A percentile compares a stretch with the other conserved stretches of the same genome.
Conservation (phyloP, 2,113 vertebrate genomes). For the Passer montanus region DNA sequence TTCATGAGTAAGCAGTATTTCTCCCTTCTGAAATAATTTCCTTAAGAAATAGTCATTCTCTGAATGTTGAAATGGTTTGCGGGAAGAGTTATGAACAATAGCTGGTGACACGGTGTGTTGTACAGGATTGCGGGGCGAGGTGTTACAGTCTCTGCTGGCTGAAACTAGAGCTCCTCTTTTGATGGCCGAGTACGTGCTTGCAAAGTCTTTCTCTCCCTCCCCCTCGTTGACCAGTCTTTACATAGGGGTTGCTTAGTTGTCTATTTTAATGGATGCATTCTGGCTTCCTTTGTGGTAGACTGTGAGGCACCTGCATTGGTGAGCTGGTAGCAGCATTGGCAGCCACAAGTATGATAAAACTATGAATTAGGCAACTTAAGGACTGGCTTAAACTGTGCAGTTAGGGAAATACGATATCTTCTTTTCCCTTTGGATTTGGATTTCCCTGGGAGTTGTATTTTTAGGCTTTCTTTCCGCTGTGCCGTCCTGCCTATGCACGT, state of each 20-base stretch:
- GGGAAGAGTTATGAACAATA: conserved; percentile 42
- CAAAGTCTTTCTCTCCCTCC: not conserved
- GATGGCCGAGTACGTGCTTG: conserved; percentile 7
- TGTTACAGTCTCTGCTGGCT: conserved; percentile 53
- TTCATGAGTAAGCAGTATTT: conserved; percentile 11
- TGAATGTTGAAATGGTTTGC: conserved; percentile 27
- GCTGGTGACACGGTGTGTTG: not conserved
- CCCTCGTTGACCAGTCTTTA: not conserved
- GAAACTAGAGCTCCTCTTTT: conserved; percentile 57
- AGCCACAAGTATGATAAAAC: conserved; percentile 15
- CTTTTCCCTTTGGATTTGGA: not conserved
- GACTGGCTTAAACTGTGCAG: not conserved
- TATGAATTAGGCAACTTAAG: not conserved
- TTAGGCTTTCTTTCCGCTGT: not conserved
- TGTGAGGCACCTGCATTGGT: conserved; percentile 3
- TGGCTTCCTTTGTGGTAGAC: not conserved
- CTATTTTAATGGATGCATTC: not conserved
- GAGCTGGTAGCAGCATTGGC: not conserved
- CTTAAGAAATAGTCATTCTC: not conserved
- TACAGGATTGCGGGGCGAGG: not conserved
- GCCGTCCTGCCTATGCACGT: accelerated
- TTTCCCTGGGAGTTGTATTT: not conserved
- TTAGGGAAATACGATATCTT: not conserved
- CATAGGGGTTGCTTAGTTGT: not conserved
- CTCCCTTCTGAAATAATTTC: not conserved